Evolutionary conservation across 2,888 invertebrate species (phyloP).

Genomic region (Onchidella celtica): DNA sequence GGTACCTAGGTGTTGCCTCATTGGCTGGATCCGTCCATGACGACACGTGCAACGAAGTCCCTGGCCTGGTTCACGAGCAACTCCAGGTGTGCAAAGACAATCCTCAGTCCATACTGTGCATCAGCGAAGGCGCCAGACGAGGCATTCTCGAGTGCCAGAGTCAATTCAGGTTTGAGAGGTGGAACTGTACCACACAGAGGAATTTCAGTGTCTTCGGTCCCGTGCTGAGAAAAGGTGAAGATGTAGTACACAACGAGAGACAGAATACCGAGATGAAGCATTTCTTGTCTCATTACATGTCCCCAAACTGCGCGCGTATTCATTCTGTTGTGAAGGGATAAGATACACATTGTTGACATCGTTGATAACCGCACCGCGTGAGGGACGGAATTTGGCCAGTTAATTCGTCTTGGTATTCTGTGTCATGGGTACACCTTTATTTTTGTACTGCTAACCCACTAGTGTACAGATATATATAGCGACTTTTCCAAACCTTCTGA

Average conservation of each 20-base stretch:
- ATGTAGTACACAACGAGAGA: no score
- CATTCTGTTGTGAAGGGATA: no score
- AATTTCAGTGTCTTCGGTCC: constrained; percentile 82
- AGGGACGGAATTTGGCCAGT: no score
- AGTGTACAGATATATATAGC: no score
- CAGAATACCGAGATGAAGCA: no score
- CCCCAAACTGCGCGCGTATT: no score
- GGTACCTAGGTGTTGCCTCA: constrained; percentile 73
- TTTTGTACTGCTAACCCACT: no score
- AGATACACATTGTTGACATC: no score
- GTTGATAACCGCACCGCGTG: background rate
- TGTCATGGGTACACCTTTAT: no score
- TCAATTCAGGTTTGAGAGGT: constrained; percentile 83
- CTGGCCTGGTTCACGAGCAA: constrained; percentile 78
- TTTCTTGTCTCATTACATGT: no score
- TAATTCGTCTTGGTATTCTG: no score
- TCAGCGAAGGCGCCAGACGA: constrained; percentile 82
- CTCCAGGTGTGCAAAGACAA: constrained; percentile 81
- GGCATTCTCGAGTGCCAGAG: constrained; percentile 83
- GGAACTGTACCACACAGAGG: constrained; percentile 82
- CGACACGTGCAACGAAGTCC: constrained; percentile 66
- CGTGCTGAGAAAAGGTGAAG: constrained; percentile 82
- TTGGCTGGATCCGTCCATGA: constrained; percentile 60
- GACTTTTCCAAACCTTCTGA: no score
- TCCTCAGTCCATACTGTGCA: constrained; percentile 82